phyloP scores from a whole-genome alignment of 2,113 vertebrate genomes.

The Stegastes partitus region DNA sequence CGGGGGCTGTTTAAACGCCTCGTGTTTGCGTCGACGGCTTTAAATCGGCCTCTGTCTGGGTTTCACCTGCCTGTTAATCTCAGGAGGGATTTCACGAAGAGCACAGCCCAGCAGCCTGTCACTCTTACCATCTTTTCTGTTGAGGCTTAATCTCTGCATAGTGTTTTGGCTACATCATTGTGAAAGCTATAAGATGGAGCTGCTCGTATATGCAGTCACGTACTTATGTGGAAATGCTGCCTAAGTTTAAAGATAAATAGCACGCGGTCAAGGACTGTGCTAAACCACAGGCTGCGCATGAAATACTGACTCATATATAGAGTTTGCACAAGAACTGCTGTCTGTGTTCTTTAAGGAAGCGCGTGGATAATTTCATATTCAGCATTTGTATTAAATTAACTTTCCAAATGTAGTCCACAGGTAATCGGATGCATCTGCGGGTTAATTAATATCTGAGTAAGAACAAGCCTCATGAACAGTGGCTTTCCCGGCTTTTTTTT shows the following conservation, averaged over 20 bases:
- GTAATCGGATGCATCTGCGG: slow-evolving; percentile 42
- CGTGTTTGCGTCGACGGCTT: background rate
- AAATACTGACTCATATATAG: background rate
- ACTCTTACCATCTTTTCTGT: slow-evolving; percentile 7
- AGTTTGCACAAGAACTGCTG: background rate
- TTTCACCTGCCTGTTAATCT: slow-evolving; percentile 42
- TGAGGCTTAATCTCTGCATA: slow-evolving; percentile 15
- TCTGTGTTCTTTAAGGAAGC: background rate
- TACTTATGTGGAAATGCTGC: background rate
- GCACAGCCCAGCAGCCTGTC: slow-evolving; percentile 5
- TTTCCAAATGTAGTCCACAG: background rate
- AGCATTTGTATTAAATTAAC: background rate
- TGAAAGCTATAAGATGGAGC: slow-evolving; percentile 7
- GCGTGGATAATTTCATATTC: background rate
- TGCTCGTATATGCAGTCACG: background rate
- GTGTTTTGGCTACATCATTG: slow-evolving; percentile 16
- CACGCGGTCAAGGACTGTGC: background rate
- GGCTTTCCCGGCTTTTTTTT: slow-evolving; percentile 71
- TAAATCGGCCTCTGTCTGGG: slow-evolving; percentile 11
- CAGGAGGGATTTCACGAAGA: slow-evolving; percentile 33
- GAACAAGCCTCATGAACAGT: slow-evolving; percentile 71
- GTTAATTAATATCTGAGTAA: slow-evolving; percentile 77
- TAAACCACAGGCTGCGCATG: background rate
- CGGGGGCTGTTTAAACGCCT: background rate
- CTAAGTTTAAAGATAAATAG: slow-evolving; percentile 4